Evolutionary conservation across 2,797 vertebrate genomes (phyloP).

Genomic region (Hydrophis major): DNA sequence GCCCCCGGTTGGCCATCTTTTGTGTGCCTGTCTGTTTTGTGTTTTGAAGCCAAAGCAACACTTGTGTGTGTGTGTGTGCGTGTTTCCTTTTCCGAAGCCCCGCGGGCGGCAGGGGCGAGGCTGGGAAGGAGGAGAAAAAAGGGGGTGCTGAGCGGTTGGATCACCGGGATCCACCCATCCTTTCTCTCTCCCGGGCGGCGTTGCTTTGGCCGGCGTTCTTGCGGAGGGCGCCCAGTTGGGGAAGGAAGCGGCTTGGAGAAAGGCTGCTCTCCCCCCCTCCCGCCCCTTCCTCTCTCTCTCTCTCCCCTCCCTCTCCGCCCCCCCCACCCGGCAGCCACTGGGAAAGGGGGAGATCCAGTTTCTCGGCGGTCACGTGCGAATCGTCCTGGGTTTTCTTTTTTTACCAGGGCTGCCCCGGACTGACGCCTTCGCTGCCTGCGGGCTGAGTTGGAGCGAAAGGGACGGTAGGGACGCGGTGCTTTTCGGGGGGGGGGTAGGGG

Average conservation of each 20-base stretch:
- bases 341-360: background rate
- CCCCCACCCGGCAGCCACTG: background rate
- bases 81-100: fast-evolving
- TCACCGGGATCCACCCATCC: background rate
- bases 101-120: background rate
- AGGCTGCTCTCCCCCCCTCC: background rate
- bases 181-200: too few species aligned
- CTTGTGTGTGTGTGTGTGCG: background rate
- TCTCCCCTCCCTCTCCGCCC: background rate
- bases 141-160: background rate
- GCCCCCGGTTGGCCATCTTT: background rate
- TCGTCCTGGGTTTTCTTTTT: background rate
- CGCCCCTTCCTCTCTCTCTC: background rate
- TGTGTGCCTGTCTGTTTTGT: too few species aligned
- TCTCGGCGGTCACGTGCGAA: background rate
- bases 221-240: background rate
- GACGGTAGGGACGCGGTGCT: background rate
- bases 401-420: too few species aligned
- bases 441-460: background rate
- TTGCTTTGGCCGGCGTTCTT: too few species aligned
- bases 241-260: background rate
- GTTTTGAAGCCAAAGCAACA: background rate
- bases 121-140: background rate
- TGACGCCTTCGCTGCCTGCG: background rate
- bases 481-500: too few species aligned